Conservation (phyloP, 2,888 invertebrate species). For the Athalia cordata region DNA sequence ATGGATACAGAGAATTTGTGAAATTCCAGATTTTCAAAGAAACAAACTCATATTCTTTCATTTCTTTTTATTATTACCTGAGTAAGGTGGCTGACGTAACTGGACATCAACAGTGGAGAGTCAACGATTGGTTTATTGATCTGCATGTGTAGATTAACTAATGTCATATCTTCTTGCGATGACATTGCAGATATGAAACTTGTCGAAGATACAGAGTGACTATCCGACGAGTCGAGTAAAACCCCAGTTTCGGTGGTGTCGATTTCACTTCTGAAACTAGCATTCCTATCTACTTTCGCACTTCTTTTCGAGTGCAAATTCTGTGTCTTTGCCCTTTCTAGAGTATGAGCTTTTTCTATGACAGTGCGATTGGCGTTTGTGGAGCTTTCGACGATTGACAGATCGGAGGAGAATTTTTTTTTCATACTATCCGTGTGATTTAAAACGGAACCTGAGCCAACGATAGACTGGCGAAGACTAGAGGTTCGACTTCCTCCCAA, state of each 20-base stretch:
- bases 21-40: not conserved
- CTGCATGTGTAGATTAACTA: slow-evolving; percentile 96
- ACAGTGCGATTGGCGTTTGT: slow-evolving; percentile 58
- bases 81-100: slow-evolving; percentile 93
- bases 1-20: not conserved
- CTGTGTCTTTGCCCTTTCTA: slow-evolving; percentile 64
- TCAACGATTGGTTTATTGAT: slow-evolving; percentile 93
- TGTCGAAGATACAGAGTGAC: slow-evolving; percentile 87
- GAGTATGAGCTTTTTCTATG: slow-evolving; percentile 69
- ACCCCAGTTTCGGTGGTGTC: slow-evolving; percentile 64
- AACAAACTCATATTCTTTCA: slow-evolving; percentile 3
- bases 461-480: slow-evolving; percentile 81
- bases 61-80: slow-evolving; percentile 77
- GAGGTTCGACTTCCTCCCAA: slow-evolving; percentile 79
- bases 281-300: slow-evolving; percentile 59
- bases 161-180: slow-evolving; percentile 93
- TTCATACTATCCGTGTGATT: slow-evolving; percentile 72
- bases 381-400: slow-evolving; percentile 75
- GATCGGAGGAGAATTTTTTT: slow-evolving; percentile 78
- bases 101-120: slow-evolving; percentile 95
- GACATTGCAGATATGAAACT: slow-evolving; percentile 94
- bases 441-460: slow-evolving; percentile 76
- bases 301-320: slow-evolving; percentile 57
- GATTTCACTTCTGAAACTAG: slow-evolving; percentile 54
- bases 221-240: slow-evolving; percentile 80